A percentile compares a stretch with the other conserved stretches of the same genome.
Conservation (phyloP, 2,797 vertebrate species). For the Emydoidea blandingii region DNA sequence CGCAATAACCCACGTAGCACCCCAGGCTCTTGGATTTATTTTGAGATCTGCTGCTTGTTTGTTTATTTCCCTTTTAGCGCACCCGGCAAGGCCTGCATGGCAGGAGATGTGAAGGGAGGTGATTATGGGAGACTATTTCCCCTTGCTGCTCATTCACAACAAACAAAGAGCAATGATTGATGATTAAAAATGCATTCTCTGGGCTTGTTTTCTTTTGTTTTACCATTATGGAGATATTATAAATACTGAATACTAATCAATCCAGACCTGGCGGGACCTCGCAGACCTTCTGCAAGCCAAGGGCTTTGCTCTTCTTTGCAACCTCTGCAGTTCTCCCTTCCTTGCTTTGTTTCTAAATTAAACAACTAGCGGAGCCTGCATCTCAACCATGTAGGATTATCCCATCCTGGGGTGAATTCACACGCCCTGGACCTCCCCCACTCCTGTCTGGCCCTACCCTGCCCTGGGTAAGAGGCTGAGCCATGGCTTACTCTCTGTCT, state of each 20-base stretch:
- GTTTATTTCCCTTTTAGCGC: slow-evolving; percentile 84
- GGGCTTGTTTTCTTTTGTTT: slow-evolving; percentile 89
- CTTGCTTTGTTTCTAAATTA: slow-evolving; percentile 39
- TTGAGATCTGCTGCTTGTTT: slow-evolving; percentile 80
- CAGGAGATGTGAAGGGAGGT: slow-evolving; percentile 83
- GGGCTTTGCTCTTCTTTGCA: slow-evolving; percentile 59
- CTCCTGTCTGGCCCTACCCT: neutral
- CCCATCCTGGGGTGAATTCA: slow-evolving; percentile 1
- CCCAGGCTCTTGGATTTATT: slow-evolving; percentile 81
- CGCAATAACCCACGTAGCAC: slow-evolving; percentile 79
- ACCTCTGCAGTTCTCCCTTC: slow-evolving; percentile 33
- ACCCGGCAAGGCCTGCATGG: slow-evolving; percentile 77
- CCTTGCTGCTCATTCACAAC: slow-evolving; percentile 85
- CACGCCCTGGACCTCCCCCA: rapidly evolving
- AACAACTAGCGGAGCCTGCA: neutral
- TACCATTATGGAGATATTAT: slow-evolving; percentile 88
- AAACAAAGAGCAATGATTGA: slow-evolving; percentile 90
- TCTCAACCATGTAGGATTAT: neutral
- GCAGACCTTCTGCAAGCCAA: slow-evolving; percentile 79
- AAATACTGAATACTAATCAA: slow-evolving; percentile 89
- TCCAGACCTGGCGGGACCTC: slow-evolving; percentile 82
- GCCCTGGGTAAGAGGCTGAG: neutral
- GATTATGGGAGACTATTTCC: slow-evolving; percentile 87
- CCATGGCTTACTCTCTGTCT: neutral
- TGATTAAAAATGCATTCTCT: slow-evolving; percentile 90